Conservation (phyloP, 2,888 invertebrate genomes). For the Agonopterix heracliana region DNA sequence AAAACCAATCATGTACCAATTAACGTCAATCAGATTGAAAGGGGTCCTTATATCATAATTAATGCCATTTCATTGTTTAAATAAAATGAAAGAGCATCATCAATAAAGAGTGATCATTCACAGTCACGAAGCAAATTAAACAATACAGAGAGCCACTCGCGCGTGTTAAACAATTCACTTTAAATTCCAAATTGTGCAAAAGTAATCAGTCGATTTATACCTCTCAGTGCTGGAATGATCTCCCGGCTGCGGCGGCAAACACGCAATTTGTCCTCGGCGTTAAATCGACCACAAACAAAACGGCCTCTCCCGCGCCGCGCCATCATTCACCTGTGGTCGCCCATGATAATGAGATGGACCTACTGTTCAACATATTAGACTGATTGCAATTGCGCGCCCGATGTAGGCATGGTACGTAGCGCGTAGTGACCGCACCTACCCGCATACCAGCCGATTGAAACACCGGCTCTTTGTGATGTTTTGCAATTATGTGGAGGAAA, state of each 20-base stretch:
- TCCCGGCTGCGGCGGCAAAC: slow-evolving; percentile 64
- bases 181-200: slow-evolving; percentile 48
- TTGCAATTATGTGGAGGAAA: slow-evolving; percentile 18
- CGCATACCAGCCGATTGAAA: slow-evolving; percentile 46
- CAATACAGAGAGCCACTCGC: slow-evolving; percentile 15
- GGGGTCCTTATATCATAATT: no score
- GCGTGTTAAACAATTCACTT: slow-evolving; percentile 37
- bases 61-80: not conserved
- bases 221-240: slow-evolving; percentile 58
- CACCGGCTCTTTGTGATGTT: slow-evolving; percentile 22
- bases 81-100: not conserved
- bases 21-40: no score
- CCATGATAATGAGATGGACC: slow-evolving; percentile 75
- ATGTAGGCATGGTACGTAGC: slow-evolving; percentile 26
- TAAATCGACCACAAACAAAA: slow-evolving; percentile 76
- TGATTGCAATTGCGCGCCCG: slow-evolving; percentile 64
- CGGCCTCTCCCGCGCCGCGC: slow-evolving; percentile 50
- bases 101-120: slow-evolving; percentile 20
- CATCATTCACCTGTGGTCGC: slow-evolving; percentile 74
- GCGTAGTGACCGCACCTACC: slow-evolving; percentile 36
- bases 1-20: no score
- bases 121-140: slow-evolving; percentile 22
- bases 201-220: slow-evolving; percentile 53
- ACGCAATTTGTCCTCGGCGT: slow-evolving; percentile 72
- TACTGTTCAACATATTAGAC: slow-evolving; percentile 71